Percentiles rank a stretch among this genome's conserved stretches.
phyloP scores from a whole-genome alignment of 2,113 vertebrate species.

The Alexandromys fortis region DNA sequence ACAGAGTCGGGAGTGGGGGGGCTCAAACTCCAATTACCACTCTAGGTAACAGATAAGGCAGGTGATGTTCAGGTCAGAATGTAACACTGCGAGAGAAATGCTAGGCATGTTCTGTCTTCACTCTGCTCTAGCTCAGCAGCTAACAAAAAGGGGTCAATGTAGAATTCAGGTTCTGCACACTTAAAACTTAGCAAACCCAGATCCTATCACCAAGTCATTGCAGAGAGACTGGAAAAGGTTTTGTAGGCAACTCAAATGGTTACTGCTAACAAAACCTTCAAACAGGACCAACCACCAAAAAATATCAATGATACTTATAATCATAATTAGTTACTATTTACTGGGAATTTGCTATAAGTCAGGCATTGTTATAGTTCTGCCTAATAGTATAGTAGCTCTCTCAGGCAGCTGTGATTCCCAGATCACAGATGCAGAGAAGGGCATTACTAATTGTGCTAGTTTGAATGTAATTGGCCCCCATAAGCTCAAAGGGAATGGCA shows the following conservation, averaged over 20 bases:
- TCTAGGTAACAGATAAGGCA: neutral
- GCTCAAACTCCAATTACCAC: conserved; percentile 1
- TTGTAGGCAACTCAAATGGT: neutral
- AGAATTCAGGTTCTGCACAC: neutral
- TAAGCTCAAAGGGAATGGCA: no score
- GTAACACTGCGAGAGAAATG: neutral
- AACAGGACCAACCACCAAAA: neutral
- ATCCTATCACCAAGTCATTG: neutral
- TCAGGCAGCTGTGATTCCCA: neutral
- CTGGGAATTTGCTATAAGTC: neutral
- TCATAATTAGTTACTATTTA: conserved; percentile 21
- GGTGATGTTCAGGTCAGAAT: neutral
- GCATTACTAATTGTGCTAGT: neutral
- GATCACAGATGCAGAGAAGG: neutral
- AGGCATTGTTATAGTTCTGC: neutral
- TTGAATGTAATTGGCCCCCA: no score
- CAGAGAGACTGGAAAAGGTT: neutral
- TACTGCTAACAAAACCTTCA: conserved; percentile 45
- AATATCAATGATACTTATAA: neutral
- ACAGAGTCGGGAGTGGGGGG: neutral
- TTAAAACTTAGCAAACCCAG: neutral
- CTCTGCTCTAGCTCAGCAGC: neutral
- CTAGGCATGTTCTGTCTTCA: neutral
- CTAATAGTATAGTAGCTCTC: neutral
- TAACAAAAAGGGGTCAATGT: neutral